Base-by-base conservation (phyloP, 2,113 vertebrate species). In the Bambusicola thoracicus region DNA sequence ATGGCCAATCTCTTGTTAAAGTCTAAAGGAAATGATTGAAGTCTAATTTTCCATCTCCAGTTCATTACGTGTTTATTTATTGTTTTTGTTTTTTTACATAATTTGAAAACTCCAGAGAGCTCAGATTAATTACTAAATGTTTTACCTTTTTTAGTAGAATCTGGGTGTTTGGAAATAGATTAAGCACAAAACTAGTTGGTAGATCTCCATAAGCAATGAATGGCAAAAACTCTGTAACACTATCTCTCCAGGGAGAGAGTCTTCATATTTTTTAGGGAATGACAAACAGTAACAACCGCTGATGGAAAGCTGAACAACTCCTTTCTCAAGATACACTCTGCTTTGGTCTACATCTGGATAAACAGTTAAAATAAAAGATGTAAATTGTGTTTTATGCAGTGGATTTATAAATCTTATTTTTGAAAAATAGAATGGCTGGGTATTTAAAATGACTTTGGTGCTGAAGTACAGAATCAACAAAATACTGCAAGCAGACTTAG, bases 321-420 rank as follows among this genome's bases (percentile, higher is more conserved):
- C 13, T 62, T 79, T 62, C 49, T 82, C 30, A 22, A 46, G 74
- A n/a, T 11, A 20, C 34, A 13, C 29, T 70, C 51, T 70, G 18
- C 8, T 70, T 40, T 74, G 22, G 4, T 38, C 63, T 82, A 1
- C 67, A 8, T 87, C 63, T 63, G 55, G 59, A 67, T 76, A 87
- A 77, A 53, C 34, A 20, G 13, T 41, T 62, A 73, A 92, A 69
- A 20, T 48, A 32, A 34, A 70, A 79, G 6, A 10, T 20, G 29
- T 13, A 1, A 3, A 5, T 85, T 59, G 56, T 56, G 6, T 32
- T 93, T 75, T 51, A 24, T 51, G 20, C 20, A 59, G 13, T n/a
- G 13, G 61, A 40, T 90, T 90, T 92, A 78, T 17, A 75, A 89
- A 67, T 25, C 53, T 38, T 58, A 56, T 74, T 90, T 86, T 75